Percentiles rank a stretch among this genome's conserved stretches.
Conservation (phyloP, 2,888 invertebrate genomes). For the Drosophila tripunctata region DNA sequence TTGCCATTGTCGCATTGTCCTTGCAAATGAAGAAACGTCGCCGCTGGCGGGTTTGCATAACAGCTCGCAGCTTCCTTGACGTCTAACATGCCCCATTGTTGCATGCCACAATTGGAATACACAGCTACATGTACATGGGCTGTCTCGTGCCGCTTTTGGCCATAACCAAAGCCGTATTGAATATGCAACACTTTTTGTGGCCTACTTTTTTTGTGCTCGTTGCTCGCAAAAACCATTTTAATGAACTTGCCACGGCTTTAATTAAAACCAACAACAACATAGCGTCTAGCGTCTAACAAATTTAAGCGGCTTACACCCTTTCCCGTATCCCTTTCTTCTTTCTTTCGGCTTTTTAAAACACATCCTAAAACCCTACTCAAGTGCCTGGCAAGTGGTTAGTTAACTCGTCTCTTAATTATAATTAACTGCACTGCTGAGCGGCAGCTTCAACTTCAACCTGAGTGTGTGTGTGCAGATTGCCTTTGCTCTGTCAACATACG, state of each 20-base stretch:
- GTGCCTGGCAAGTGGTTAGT: slow-evolving; percentile 75
- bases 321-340: background rate
- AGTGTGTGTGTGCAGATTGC: slow-evolving; percentile 4
- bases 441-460: slow-evolving; percentile 5
- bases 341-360: background rate
- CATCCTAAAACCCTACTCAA: slow-evolving; percentile 17
- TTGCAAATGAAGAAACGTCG: slow-evolving; percentile 78
- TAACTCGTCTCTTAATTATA: slow-evolving; percentile 83
- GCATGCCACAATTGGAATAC: slow-evolving; percentile 23
- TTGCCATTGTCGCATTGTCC: slow-evolving; percentile 72
- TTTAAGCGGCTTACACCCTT: slow-evolving; percentile 47
- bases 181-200: slow-evolving; percentile 77
- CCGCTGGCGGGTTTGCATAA: slow-evolving; percentile 62
- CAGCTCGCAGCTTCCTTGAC: slow-evolving; percentile 64
- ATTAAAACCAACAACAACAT: slow-evolving; percentile 42
- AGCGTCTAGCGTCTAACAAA: slow-evolving; percentile 33
- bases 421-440: slow-evolving; percentile 81
- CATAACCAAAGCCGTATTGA: slow-evolving; percentile 58
- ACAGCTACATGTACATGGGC: slow-evolving; percentile 1
- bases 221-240: slow-evolving; percentile 44
- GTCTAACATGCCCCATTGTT: slow-evolving; percentile 61
- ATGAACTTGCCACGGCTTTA: slow-evolving; percentile 67
- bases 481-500: slow-evolving; percentile 28
- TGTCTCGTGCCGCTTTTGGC: background rate
- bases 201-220: slow-evolving; percentile 60